phyloP scores from a whole-genome alignment of 2,888 invertebrate genomes.

The Strigamia transsilvanica region DNA sequence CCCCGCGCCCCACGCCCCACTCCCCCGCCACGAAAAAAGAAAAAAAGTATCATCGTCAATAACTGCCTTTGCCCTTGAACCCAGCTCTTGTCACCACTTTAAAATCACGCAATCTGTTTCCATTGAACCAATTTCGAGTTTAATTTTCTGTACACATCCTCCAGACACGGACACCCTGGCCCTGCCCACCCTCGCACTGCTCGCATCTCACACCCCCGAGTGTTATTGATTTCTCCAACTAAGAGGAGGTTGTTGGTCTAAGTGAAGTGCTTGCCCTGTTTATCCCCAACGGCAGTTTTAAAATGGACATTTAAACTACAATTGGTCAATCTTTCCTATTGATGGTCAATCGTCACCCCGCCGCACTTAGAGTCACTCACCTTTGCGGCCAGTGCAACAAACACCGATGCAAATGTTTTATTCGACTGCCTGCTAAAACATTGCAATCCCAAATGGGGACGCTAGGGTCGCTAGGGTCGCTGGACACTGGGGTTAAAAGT shows the following conservation, averaged over 20 bases:
- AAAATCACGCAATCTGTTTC: slow-evolving; percentile 38
- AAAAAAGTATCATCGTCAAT: background rate
- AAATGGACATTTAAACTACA: slow-evolving; percentile 54
- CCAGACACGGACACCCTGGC: slow-evolving; percentile 32
- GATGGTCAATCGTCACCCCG: slow-evolving; percentile 51
- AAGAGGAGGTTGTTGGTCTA: slow-evolving; percentile 41
- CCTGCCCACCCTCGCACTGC: background rate
- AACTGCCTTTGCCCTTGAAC: background rate
- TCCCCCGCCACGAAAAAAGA: background rate
- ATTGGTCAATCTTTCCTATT: slow-evolving; percentile 52
- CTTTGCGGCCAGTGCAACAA: background rate
- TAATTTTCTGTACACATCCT: slow-evolving; percentile 38
- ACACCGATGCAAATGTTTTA: background rate
- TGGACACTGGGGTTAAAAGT: slow-evolving; percentile 18
- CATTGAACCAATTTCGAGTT: slow-evolving; percentile 34
- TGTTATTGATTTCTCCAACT: slow-evolving; percentile 52
- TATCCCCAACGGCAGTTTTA: slow-evolving; percentile 53
- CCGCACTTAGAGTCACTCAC: slow-evolving; percentile 6
- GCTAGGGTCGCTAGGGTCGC: background rate
- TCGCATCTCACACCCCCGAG: background rate
- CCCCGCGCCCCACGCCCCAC: too few species aligned
- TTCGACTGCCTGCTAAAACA: background rate
- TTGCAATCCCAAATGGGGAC: slow-evolving; percentile 16
- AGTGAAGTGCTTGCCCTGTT: slow-evolving; percentile 48
- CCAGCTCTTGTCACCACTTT: slow-evolving; percentile 30